A percentile compares a stretch with the other conserved stretches of the same genome.
These are phyloP conservation scores for Archips crataeganus DNA, from an alignment of 2,888 invertebrate genomes.

Conservation along the genomic window DNA sequence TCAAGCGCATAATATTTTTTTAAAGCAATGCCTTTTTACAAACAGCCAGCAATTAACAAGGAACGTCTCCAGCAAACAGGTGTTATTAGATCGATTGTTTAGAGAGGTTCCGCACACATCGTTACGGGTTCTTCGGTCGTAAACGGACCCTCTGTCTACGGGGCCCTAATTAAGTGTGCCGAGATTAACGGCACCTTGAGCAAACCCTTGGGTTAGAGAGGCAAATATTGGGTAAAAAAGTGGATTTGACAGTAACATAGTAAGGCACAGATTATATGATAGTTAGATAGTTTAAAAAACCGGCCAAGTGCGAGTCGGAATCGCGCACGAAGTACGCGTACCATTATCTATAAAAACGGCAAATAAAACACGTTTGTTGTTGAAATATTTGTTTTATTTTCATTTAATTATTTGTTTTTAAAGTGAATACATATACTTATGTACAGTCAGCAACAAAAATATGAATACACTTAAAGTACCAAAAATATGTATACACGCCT, in stretches of 20 bases:
- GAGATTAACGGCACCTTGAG: conserved; percentile 61
- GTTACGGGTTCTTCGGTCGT: conserved; percentile 69
- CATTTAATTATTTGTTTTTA: too few species aligned
- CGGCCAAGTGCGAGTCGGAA: too few species aligned
- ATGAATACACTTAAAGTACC: too few species aligned
- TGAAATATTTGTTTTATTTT: too few species aligned
- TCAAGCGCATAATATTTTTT: neutral
- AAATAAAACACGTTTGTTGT: too few species aligned
- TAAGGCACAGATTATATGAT: too few species aligned
- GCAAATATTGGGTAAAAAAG: conserved; percentile 20
- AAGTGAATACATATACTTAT: too few species aligned
- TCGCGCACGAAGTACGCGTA: too few species aligned
- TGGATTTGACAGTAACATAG: neutral
- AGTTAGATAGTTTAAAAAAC: too few species aligned
- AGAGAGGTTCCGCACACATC: conserved; percentile 69
- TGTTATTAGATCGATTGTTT: conserved; percentile 57
- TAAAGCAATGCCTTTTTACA: neutral
- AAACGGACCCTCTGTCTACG: conserved; percentile 52
- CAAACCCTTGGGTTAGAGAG: conserved; percentile 46
- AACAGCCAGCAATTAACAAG: conserved; percentile 4
- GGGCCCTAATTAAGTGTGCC: conserved; percentile 60
- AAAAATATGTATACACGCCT: too few species aligned
- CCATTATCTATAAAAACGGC: too few species aligned
- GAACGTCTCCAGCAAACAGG: conserved; percentile 13
- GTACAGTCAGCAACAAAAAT: too few species aligned